Base-by-base conservation (phyloP, 2,797 vertebrate species). In the Basileuterus tristriatus region DNA sequence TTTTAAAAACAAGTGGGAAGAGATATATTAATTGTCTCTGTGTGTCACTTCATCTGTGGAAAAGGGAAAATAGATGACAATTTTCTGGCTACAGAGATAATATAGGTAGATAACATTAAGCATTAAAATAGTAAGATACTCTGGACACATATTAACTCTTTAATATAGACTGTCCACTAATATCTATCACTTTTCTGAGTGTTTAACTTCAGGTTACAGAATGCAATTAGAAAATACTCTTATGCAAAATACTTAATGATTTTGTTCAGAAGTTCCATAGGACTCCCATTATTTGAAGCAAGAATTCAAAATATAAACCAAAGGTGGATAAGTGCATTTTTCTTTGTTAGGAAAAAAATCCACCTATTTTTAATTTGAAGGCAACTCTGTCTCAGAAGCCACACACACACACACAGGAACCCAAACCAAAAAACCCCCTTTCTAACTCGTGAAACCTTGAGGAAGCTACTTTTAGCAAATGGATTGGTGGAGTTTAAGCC, bases 341-440 rank as follows among this genome's bases (percentile, higher is more conserved):
- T 21, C 2, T 50, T 90, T 22, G 15, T 39, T 27, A 36, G 36
- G 5, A 53, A 81, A 88, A 62, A 58, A 69, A 22, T 0, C 12
- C 3, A 34, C 16, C 5, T 72, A 20, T 52, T 78, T 92, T 75
- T 72, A 71, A 65, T 53, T 77, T 56, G 69, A 82, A 67, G 10
- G 4, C 10, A 86, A n/a, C 12, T 56, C 43, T 67, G 6, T 37
- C 37, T 78, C n/a, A 55, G 52, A 58, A 87, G 39, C 5, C 10
- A 55, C 12, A 58, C 24, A 49, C 0, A 2, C 16, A 34, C 19
- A 46, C 19, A 46, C 5, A 64, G 39, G 13, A 52, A 9, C 7
- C 21, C n/a, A 22, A 71, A 32, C 9, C 1, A 68, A 12, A 52
- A 44, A 18, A 13, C 0, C 2, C 2, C 9, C 12, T 36, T 60